Evolutionary conservation across 2,888 invertebrate genomes (phyloP).

Genomic region (Pheosia tremula): DNA sequence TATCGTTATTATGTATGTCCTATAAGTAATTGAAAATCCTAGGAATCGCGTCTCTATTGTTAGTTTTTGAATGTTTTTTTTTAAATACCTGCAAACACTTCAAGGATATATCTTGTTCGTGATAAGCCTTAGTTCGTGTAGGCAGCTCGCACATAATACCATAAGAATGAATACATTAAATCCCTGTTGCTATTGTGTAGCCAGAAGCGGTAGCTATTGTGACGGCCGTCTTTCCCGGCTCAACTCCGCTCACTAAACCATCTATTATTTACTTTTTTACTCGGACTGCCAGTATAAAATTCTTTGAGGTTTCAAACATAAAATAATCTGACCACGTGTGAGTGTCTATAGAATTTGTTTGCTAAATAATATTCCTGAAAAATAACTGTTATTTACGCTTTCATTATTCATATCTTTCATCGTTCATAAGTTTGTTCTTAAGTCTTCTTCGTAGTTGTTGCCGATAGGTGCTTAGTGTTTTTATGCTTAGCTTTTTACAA

Average conservation of each 20-base stretch:
- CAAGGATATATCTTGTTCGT: neutral
- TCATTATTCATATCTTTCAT: too few relatives aligned
- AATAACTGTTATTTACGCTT: too few relatives aligned
- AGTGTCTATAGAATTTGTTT: constrained; percentile 3
- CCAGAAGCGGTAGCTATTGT: constrained; percentile 26
- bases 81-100: neutral
- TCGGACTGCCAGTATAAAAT: constrained; percentile 22
- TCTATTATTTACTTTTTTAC: constrained; percentile 19
- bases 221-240: constrained; percentile 18
- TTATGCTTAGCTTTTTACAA: too few relatives aligned
- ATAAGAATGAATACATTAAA: constrained; percentile 44
- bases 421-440: too few relatives aligned
- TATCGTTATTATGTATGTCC: neutral
- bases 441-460: too few relatives aligned
- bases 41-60: neutral
- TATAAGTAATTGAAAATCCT: too few relatives aligned
- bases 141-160: constrained; percentile 6
- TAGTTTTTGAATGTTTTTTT: neutral
- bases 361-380: neutral
- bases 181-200: constrained; percentile 50
- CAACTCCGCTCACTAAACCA: constrained; percentile 16
- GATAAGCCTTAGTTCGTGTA: neutral
- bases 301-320: constrained; percentile 13
- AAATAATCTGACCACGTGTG: constrained; percentile 7
- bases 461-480: too few relatives aligned